phyloP scores from a whole-genome alignment of 2,888 invertebrate species.

The Dolichomitus sp. region DNA sequence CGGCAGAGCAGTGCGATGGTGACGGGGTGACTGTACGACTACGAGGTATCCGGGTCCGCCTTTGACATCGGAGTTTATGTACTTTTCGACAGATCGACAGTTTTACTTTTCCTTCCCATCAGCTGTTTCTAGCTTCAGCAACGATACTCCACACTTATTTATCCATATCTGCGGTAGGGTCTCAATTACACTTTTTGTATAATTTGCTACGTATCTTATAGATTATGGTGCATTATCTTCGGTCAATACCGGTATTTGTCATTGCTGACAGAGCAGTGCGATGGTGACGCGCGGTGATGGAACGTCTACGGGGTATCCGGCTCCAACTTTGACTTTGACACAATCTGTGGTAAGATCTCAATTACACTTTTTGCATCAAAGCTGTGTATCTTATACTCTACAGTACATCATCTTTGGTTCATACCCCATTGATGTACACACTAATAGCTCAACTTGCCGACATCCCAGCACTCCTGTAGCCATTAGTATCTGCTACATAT shows the following conservation, averaged over 20 bases:
- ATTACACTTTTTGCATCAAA: neutral
- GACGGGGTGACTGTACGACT: too few relatives aligned
- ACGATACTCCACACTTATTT: neutral
- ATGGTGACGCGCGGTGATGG: too few relatives aligned
- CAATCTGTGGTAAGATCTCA: neutral
- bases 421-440: constrained; percentile 10
- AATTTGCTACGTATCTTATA: neutral
- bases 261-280: too few relatives aligned
- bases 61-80: constrained; percentile 56
- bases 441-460: constrained; percentile 14
- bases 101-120: constrained; percentile 20
- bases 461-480: constrained; percentile 4
- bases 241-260: too few relatives aligned
- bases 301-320: too few relatives aligned
- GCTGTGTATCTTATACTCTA: neutral
- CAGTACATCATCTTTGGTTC: neutral
- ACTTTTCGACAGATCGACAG: constrained; percentile 61
- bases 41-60: too few relatives aligned
- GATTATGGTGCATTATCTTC: neutral
- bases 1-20: too few relatives aligned
- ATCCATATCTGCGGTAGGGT: neutral
- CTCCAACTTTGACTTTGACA: too few relatives aligned
- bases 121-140: constrained; percentile 41
- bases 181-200: constrained; percentile 1
- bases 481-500: constrained; percentile 34